phyloP scores from a whole-genome alignment of 1,140 invertebrate species.

The Drosophila lacteicornis region DNA sequence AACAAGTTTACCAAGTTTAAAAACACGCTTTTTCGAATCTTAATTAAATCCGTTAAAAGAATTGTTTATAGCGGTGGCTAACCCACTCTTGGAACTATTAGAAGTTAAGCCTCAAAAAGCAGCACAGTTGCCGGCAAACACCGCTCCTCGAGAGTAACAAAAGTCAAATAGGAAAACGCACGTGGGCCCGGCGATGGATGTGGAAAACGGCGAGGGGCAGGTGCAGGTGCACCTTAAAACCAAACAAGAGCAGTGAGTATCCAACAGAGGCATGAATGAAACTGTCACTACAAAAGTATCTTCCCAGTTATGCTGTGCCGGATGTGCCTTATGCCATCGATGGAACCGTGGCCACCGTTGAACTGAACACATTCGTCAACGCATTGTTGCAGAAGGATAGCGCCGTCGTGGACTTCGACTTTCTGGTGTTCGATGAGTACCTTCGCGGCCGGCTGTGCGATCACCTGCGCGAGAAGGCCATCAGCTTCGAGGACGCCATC shows the following conservation, averaged over 20 bases:
- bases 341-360: slow-evolving; percentile 88
- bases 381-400: slow-evolving; percentile 87
- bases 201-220: slow-evolving; percentile 85
- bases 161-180: slow-evolving; percentile 11
- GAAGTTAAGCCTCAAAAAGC: not conserved
- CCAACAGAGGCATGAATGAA: slow-evolving; percentile 86
- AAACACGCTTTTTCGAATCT: slow-evolving; percentile 21
- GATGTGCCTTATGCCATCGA: slow-evolving; percentile 93
- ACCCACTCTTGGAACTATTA: not conserved
- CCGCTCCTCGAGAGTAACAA: slow-evolving; percentile 1
- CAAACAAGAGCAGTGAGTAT: slow-evolving; percentile 91
- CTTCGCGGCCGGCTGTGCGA: slow-evolving; percentile 87
- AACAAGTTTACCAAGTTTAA: slow-evolving; percentile 7
- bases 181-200: slow-evolving; percentile 70
- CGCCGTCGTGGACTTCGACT: slow-evolving; percentile 92
- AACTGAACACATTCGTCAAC: slow-evolving; percentile 93
- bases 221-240: slow-evolving; percentile 92
- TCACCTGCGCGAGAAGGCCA: slow-evolving; percentile 88
- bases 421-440: slow-evolving; percentile 93
- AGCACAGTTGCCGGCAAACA: slow-evolving; percentile 18
- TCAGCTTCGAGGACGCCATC: slow-evolving; percentile 91
- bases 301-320: slow-evolving; percentile 92
- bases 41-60: not conserved
- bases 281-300: not conserved
- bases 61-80: too few species aligned